These are phyloP conservation scores for Forbesichthys agassizii DNA, from an alignment of 2,113 vertebrate species.

Conservation along the genomic window DNA sequence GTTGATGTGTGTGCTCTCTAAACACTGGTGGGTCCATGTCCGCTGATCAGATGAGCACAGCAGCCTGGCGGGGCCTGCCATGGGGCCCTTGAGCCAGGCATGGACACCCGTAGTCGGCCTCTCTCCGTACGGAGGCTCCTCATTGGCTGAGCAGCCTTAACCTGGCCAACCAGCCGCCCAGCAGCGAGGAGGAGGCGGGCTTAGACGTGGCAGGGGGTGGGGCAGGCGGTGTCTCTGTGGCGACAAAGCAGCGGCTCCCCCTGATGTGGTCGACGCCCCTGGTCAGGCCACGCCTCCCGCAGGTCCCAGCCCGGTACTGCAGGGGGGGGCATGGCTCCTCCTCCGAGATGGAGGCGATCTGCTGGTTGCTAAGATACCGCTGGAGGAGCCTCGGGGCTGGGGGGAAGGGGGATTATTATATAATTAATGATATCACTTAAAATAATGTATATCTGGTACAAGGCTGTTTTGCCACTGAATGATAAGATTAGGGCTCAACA, in stretches of 20 bases:
- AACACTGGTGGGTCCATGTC: no score
- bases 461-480: no score
- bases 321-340: conserved; percentile 75
- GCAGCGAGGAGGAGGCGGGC: conserved; percentile 75
- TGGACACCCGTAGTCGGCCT: not conserved
- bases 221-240: conserved; percentile 66
- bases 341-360: conserved; percentile 87
- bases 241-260: conserved; percentile 84
- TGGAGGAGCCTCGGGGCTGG: conserved; percentile 83
- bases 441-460: no score
- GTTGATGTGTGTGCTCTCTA: no score
- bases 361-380: conserved; percentile 91
- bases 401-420: not conserved
- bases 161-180: conserved; percentile 86
- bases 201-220: conserved; percentile 58
- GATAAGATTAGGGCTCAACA: no score
- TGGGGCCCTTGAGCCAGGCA: no score
- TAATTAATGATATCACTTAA: not conserved
- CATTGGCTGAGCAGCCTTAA: conserved; percentile 89
- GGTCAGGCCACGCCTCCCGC: conserved; percentile 75
- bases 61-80: no score
- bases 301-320: conserved; percentile 70
- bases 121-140: conserved; percentile 49
- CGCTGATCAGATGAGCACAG: no score
- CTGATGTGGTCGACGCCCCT: conserved; percentile 90